A percentile compares a stretch with the other conserved stretches of the same genome.
These are phyloP conservation scores for Dendronephthya gigantea DNA, from an alignment of 64 coral and sea anemone species.

Conservation along the genomic window DNA sequence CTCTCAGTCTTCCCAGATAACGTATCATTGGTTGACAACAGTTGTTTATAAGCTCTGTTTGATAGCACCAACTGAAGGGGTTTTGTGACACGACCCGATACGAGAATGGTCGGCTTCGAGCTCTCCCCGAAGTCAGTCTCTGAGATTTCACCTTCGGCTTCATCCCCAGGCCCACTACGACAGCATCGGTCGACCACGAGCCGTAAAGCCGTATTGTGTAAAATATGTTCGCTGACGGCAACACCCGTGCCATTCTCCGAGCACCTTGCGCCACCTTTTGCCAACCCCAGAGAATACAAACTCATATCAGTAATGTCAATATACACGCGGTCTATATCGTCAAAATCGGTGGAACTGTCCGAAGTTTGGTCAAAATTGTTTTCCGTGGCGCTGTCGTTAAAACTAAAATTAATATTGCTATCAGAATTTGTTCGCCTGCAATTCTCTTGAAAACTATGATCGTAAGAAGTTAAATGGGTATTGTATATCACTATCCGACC, in stretches of 20 bases:
- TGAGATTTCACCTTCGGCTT: not conserved
- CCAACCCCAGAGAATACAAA: conserved; percentile 52
- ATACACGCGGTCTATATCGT: conserved; percentile 73
- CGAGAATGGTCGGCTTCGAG: conserved; percentile 52
- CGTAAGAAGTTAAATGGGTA: conserved; percentile 57
- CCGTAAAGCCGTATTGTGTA: conserved; percentile 69
- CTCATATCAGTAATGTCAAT: conserved; percentile 93
- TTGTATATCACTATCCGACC: conserved; percentile 73
- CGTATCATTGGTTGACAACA: conserved; percentile 58
- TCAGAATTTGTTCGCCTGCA: not conserved
- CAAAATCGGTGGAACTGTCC: conserved; percentile 19
- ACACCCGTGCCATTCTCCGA: not conserved
- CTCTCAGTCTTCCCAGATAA: not conserved
- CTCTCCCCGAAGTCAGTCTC: not conserved
- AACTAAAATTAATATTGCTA: not conserved
- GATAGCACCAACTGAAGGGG: conserved; percentile 75
- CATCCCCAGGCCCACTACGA: conserved; percentile 6
- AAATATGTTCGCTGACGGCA: conserved; percentile 45
- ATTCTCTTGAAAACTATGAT: not conserved
- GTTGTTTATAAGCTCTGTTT: conserved; percentile 62
- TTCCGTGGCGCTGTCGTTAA: not conserved
- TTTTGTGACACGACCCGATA: conserved; percentile 56
- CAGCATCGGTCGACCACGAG: conserved; percentile 72
- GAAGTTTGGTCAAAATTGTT: conserved; percentile 12
- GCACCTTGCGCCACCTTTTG: not conserved